phyloP scores from a whole-genome alignment of 2,113 vertebrate genomes.

The Passer domesticus region DNA sequence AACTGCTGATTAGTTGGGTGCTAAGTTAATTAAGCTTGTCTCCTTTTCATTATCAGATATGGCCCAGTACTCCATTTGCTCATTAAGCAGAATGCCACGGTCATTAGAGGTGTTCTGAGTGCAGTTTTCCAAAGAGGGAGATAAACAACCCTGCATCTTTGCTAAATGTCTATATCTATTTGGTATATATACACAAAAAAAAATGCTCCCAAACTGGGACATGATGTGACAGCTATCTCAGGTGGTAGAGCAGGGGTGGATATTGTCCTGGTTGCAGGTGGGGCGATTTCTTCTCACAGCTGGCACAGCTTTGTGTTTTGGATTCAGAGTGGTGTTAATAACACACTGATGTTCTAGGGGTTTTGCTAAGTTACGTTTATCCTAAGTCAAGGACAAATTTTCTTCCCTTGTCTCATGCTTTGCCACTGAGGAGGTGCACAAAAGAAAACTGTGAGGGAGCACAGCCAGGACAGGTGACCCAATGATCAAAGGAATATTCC shows the following conservation, averaged over 20 bases:
- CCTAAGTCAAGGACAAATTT: not conserved
- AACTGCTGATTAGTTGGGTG: conserved; percentile 76
- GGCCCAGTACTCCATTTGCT: conserved; percentile 77
- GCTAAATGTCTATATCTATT: not conserved
- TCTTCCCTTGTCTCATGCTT: not conserved
- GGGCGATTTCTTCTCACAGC: not conserved
- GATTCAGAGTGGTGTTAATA: not conserved
- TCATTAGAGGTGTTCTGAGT: not conserved
- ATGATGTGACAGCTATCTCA: not conserved
- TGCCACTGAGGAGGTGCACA: not conserved
- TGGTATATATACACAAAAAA: not conserved
- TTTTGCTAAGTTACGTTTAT: not conserved
- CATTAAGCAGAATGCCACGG: conserved; percentile 69
- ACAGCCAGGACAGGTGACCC: not conserved
- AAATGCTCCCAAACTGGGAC: not conserved
- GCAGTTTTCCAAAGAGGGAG: not conserved
- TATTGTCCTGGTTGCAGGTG: not conserved
- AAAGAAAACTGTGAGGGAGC: not conserved
- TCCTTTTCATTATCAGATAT: conserved; percentile 78
- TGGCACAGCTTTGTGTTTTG: not conserved
- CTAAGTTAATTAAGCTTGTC: conserved; percentile 79
- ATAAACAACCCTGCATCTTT: not conserved
- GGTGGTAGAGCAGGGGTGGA: not conserved
- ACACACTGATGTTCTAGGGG: not conserved
- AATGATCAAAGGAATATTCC: not conserved